Base-by-base conservation (phyloP, 2,797 vertebrate genomes). In the Gobio occitaniae region DNA sequence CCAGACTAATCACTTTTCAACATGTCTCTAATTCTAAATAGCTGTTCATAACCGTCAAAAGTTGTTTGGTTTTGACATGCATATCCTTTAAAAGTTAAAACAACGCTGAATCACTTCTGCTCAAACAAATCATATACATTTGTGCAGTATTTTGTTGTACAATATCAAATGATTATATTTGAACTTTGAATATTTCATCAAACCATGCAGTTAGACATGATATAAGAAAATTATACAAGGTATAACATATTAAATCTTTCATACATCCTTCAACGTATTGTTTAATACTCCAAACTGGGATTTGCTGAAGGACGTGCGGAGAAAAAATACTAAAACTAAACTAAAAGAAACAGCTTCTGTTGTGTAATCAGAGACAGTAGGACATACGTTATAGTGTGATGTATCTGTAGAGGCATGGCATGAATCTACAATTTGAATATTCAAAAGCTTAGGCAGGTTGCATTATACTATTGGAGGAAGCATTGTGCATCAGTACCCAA, bases 1-100 rank as follows among this genome's bases (percentile, higher is more conserved):
- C 94, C 94, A 90, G 88, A 89, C 91, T 90, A 93, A 94, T 92
- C 90, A 85, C 91, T 93, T 89, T 88, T 86, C 89, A 93, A 38
- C 65, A 91, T 92, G 91, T 92, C 91, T 93, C 83, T 78, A 93
- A 93, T 94, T 95, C 89, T 88, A 89, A 88, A 87, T 52, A 75
- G 13, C 71, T 47, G 41, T 50, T 66, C 61, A 79, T 79, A 71
- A 47, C 52, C 52, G 70, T 54, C 36, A 61, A 71, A 71, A 15
- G 38, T 44, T 82, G 41, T 12, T 74, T 82, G 41, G 19, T 61
- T 65, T 41, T 75, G 21, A 63, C 61, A 32, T 65, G 56, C 44
- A 74, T 74, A 8, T 19, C 63, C 44, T 41, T 74, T 3, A 6
- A 48, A 72, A 63, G 21, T 29, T 32, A 50, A 44, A 80, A 48